Percentiles rank a stretch among this genome's conserved stretches.
phyloP scores from a whole-genome alignment of 2,797 vertebrate genomes.

The Microtus californicus region DNA sequence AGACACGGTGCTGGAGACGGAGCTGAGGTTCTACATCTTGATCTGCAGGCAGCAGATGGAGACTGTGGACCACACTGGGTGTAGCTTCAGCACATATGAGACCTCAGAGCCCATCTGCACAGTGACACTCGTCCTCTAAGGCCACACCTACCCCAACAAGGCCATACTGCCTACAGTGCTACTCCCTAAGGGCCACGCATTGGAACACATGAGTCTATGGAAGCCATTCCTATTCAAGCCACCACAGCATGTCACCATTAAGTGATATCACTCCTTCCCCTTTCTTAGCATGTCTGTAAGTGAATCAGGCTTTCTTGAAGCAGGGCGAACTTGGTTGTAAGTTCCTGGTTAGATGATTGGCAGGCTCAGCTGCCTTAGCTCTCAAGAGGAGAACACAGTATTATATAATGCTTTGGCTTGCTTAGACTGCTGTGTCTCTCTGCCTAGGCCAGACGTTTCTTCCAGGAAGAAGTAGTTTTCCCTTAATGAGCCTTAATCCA shows the following conservation, averaged over 20 bases:
- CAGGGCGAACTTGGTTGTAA: too few species aligned
- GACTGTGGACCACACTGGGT: background rate
- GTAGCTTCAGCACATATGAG: background rate
- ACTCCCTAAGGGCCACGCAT: background rate
- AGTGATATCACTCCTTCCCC: background rate
- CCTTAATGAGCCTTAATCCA: background rate
- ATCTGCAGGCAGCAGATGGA: background rate
- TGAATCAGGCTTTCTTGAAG: background rate
- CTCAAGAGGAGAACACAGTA: background rate
- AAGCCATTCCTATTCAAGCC: background rate
- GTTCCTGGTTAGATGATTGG: background rate
- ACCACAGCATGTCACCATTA: background rate
- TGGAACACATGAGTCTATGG: background rate
- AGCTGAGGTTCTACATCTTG: background rate
- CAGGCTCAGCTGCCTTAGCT: background rate
- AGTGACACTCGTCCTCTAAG: background rate
- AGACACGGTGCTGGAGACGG: background rate
- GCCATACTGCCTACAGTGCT: background rate
- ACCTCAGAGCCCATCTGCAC: background rate
- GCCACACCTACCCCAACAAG: background rate
- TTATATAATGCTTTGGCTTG: background rate
- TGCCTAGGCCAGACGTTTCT: background rate
- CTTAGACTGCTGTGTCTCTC: background rate
- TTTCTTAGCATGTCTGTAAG: background rate
- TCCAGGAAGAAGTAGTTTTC: background rate